A percentile compares a stretch with the other conserved stretches of the same genome.
Conservation (phyloP, 2,797 vertebrate genomes). For the Cirrhinus mrigala region DNA sequence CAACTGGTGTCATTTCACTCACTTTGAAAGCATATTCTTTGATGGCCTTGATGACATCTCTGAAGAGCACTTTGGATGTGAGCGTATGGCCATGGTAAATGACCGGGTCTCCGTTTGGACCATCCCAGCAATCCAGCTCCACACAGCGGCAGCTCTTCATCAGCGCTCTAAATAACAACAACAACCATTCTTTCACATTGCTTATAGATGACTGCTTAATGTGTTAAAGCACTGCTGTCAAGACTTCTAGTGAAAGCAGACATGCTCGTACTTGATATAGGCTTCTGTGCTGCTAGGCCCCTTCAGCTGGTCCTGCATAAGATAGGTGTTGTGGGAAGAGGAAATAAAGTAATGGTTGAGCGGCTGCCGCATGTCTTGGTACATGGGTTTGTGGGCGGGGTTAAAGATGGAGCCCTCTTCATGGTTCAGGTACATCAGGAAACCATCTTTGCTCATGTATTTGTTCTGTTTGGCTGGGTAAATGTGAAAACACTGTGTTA, state of each 20-base stretch:
- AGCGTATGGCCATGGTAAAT: slow-evolving; percentile 97
- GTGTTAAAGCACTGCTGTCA: neutral
- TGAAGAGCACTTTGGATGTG: slow-evolving; percentile 95
- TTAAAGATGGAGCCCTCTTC: slow-evolving; percentile 85
- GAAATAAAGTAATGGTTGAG: slow-evolving; percentile 94
- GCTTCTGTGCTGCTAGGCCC: slow-evolving; percentile 97
- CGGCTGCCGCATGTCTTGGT: slow-evolving; percentile 95
- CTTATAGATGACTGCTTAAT: neutral
- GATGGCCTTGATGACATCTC: slow-evolving; percentile 90
- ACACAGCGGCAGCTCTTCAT: slow-evolving; percentile 95
- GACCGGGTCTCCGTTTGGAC: slow-evolving; percentile 87
- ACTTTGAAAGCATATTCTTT: slow-evolving; percentile 95
- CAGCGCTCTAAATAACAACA: slow-evolving; percentile 81
- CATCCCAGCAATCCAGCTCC: slow-evolving; percentile 97
- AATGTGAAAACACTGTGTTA: slow-evolving; percentile 12
- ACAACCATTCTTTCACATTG: neutral
- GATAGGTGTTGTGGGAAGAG: slow-evolving; percentile 97
- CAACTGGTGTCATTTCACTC: slow-evolving; percentile 53
- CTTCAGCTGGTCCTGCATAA: slow-evolving; percentile 93
- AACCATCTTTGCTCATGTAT: slow-evolving; percentile 92
- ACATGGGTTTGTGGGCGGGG: slow-evolving; percentile 80
- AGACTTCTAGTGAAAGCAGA: neutral
- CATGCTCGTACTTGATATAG: slow-evolving; percentile 86
- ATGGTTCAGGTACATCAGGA: slow-evolving; percentile 89
- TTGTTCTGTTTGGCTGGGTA: slow-evolving; percentile 83